Evolutionary conservation across 2,113 vertebrate genomes (phyloP), one percentile per base, ranked within the genome.

Genomic region (Antidorcas marsupialis): DNA sequence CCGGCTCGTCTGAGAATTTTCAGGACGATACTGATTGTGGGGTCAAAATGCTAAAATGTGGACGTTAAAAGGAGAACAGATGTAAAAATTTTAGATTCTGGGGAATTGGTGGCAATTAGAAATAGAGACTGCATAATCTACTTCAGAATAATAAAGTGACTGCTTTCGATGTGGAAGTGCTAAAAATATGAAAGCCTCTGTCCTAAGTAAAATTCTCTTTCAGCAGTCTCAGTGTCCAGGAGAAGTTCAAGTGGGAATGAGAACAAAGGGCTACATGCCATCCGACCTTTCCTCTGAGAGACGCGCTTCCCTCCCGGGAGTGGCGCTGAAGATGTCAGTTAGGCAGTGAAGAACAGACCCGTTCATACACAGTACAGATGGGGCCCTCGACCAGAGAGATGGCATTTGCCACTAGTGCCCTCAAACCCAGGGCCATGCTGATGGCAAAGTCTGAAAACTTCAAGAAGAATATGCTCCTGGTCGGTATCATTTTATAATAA

Each of bases 1-100:
- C 67, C 79, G 47, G 59, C 62, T 96, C 74, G 83, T 8, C 5
- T 36, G 7, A 64, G 47, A 96, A 89, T 39, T 3, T 78, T 71
- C 9, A 95, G 47, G 53, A 9, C 74, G 82, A 88, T 60, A 55
- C 0, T 91, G 67, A 90, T 15, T 17, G 14, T 47, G 57, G 59
- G 95, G 93, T 88, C 82, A 88, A 95, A 97, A 97, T 13, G 60
- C 64, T 67, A 25, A 94, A 97, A 95, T 1, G 7, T 0, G 83
- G 84, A 89, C 16, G 13, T 74, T 96, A 91, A 90, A 91, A 64
- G 23, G 33, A 93, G n/a, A 84, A 95, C 16, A 57, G 57, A 98
- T 74, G 39, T 30, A 50, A 91, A 96, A 74, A 85, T 60, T 62
- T 81, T 92, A 94, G 52, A 83, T 71, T 52, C 89, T 94, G 50